Conservation (phyloP, 2,888 invertebrate species). For the Acrobasis consociella region DNA sequence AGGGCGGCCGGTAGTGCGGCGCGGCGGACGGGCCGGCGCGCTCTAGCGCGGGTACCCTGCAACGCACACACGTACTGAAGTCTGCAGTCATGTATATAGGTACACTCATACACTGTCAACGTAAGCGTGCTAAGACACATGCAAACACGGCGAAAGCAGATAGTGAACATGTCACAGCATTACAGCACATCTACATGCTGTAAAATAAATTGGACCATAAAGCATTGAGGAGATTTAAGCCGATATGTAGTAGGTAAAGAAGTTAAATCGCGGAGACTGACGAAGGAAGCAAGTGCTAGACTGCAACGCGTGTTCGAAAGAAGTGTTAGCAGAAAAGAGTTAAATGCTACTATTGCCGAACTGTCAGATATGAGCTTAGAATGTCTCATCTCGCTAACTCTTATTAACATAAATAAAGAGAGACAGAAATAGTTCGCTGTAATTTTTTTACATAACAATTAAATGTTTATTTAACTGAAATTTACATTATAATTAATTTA, state of each 20-base stretch:
- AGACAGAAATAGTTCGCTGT: no score
- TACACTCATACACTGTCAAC: slow-evolving; percentile 20
- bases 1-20: slow-evolving; percentile 53
- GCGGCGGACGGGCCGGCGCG: slow-evolving; percentile 37
- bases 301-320: not conserved
- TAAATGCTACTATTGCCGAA: not conserved
- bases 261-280: not conserved
- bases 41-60: slow-evolving; percentile 73
- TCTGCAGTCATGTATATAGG: slow-evolving; percentile 7
- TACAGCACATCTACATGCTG: not conserved
- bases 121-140: slow-evolving; percentile 34
- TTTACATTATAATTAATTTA: no score
- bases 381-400: not conserved
- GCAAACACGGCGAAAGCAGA: slow-evolving; percentile 44
- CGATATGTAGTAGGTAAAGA: slow-evolving; percentile 37
- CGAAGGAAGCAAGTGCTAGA: slow-evolving; percentile 3
- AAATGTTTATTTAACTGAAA: no score
- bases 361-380: slow-evolving; percentile 7
- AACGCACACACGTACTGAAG: slow-evolving; percentile 32
- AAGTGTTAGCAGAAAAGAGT: not conserved
- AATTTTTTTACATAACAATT: no score
- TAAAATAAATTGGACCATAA: slow-evolving; percentile 6
- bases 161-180: slow-evolving; percentile 19
- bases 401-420: no score
- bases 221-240: slow-evolving; percentile 30